Evolutionary conservation across 2,797 vertebrate species (phyloP), one percentile per base, ranked within the genome.

Genomic region (Lacerta viridis): DNA sequence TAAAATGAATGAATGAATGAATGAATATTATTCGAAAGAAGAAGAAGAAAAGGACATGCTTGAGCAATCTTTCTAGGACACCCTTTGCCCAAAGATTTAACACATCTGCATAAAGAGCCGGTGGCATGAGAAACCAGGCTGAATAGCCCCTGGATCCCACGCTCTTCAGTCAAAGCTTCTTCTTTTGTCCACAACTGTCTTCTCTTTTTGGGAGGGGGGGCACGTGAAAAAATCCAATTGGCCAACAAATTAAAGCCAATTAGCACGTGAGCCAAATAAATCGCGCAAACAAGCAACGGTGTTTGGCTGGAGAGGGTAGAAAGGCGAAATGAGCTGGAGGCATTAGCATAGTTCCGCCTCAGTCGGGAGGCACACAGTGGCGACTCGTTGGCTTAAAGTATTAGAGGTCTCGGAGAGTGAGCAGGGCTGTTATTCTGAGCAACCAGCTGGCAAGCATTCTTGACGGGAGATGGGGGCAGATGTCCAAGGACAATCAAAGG

Each of bases 401-500:
- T 99, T 99, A 99, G 97, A 97, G 88, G 96, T 97, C 96, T 92
- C 94, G 95, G 97, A 97, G 96, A 97, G 96, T 96, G 96, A 97
- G 96, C 96, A 84, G 97, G 96, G 94, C 97, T 98, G 98, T 98
- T 98, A 98, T 98, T 99, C 97, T 98, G 98, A 98, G 97, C 98
- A 98, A 97, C 98, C 98, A 99, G 98, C 98, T 99, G 98, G 98
- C 98, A 97, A 97, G 97, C 98, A 99, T 98, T 99, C 98, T 98
- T 99, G 98, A 98, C 97, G 97, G 98, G 98, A 98, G 98, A 98
- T 97, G 98, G 98, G 87, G 98, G 98, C 98, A 99, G 98, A 99
- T 99, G 98, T 98, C 98, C 98, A 98, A 98, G 97, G 97, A 98
- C 98, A 99, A 98, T 99, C 98, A 99, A 99, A 99, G 98, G 95